Conservation (phyloP, 2,113 vertebrate genomes). For the Amphiprion ocellaris region DNA sequence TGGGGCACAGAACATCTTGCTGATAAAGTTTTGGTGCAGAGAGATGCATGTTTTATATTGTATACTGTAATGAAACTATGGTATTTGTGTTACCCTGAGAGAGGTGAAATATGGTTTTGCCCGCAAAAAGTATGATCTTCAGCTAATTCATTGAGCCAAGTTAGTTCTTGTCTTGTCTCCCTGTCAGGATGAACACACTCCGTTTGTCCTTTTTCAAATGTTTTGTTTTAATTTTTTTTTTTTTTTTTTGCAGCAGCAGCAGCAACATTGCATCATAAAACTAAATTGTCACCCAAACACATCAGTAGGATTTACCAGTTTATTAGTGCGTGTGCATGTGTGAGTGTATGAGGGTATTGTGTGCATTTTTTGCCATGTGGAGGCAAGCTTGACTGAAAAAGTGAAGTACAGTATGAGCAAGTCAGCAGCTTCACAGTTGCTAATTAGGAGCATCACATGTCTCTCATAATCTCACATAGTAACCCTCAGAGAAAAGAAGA, state of each 20-base stretch:
- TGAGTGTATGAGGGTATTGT: not conserved
- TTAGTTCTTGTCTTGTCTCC: no score
- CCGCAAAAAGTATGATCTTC: no score
- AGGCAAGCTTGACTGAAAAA: not conserved
- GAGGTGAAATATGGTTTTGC: no score
- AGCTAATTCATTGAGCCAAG: no score
- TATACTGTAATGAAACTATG: no score
- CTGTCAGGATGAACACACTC: no score
- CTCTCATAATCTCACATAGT: slow-evolving; percentile 15
- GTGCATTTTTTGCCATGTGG: not conserved
- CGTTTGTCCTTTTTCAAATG: not conserved
- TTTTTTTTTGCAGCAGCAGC: no score
- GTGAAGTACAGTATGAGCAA: slow-evolving; percentile 1
- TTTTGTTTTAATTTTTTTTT: no score
- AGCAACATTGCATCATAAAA: slow-evolving; percentile 13
- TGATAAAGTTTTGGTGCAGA: no score
- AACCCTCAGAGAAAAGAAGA: not conserved
- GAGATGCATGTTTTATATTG: no score
- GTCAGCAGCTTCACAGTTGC: slow-evolving; percentile 19
- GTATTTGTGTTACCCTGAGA: no score
- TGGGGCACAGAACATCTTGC: no score
- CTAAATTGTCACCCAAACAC: not conserved
- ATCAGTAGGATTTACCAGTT: not conserved
- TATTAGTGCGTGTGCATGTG: not conserved
- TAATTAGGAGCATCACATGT: slow-evolving; percentile 16